A percentile compares a stretch with the other conserved stretches of the same genome.
phyloP scores from a whole-genome alignment of 2,113 vertebrate genomes.

The Paramormyrops kingsleyae region DNA sequence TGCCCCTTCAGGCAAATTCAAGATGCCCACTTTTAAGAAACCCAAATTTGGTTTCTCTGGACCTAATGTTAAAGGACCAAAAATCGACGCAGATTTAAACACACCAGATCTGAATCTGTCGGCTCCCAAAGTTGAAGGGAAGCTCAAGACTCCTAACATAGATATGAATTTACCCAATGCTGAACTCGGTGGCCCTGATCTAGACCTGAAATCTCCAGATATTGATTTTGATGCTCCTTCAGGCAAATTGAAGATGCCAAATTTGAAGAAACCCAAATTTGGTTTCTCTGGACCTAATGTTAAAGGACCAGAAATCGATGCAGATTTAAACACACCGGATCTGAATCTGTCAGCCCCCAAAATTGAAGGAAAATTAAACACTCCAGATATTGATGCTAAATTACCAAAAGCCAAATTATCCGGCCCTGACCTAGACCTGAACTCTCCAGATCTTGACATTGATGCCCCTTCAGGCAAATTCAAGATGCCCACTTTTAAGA shows the following conservation, averaged over 20 bases:
- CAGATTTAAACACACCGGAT: conserved; percentile 11
- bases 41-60: neutral
- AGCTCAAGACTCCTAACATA: conserved; percentile 40
- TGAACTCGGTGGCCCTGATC: conserved; percentile 34
- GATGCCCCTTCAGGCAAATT: conserved; percentile 44
- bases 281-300: conserved; percentile 36
- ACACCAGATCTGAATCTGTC: conserved; percentile 36
- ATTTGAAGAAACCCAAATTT: conserved; percentile 44
- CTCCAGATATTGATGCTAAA: conserved; percentile 41
- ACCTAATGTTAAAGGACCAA: conserved; percentile 12
- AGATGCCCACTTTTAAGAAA: neutral
- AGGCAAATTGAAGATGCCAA: conserved; percentile 49
- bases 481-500: conserved; percentile 49
- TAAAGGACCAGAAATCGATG: conserved; percentile 7
- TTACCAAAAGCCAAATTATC: conserved; percentile 39
- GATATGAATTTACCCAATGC: conserved; percentile 41
- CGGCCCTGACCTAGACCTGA: conserved; percentile 36
- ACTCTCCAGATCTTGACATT: conserved; percentile 39
- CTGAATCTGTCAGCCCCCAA: conserved; percentile 37
- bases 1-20: neutral
- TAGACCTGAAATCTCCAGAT: conserved; percentile 42
- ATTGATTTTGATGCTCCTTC: conserved; percentile 35
- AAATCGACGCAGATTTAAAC: conserved; percentile 28
- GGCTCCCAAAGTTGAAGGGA: conserved; percentile 39
- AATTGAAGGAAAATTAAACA: conserved; percentile 38